Base-by-base conservation (phyloP, 2,888 invertebrate species). In the Erpobdella octoculata region DNA sequence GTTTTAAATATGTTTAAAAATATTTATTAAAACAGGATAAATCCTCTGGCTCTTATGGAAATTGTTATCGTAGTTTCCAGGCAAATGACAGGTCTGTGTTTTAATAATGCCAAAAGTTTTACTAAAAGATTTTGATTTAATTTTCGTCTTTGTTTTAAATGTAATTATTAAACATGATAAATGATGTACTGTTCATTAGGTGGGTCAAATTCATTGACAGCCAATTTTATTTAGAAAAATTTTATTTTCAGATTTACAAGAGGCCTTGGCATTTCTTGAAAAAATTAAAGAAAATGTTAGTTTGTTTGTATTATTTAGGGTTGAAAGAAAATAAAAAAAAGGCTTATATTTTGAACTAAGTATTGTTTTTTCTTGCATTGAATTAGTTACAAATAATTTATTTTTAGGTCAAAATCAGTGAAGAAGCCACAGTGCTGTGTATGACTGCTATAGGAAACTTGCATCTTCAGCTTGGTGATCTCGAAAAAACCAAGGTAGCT, bases 41-140 rank as follows among this genome's bases (percentile, higher is more conserved):
- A 95, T 84, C 92, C 93, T 0, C 85, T 96, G 65, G 91, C 94
- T 0, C 84, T 96, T 75, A 90, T 93, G 41, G 93, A 97, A 86
- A 93, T 97, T 71, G 77, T 79, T 68, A 78, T 84, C 12, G 79
- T 79, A 75, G 77, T 82, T 12, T 78, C 79, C 8, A 78, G 77
- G 74, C 81, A 81, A 71, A 79, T 80, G 72, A 78, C 77, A 78
- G 81, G 81, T 81, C 5, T n/a, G 1, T 53, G 28, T 53, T 53
- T 1, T 53, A n/a, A n/a, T n/a, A 53, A 53, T 53, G 28, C 21
- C 53, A 53, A 53, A 21, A 48, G 21, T 36, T 64, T 67, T 65
- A 37, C 25, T 71, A 25, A 48, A 28, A 48, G 6, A 35, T 66
- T 70, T 62, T 37, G 15, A 25, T 70, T 33, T n/a, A n/a, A n/a